These are phyloP conservation scores for Epizoanthus stellaris DNA, from an alignment of 92 coral and sea anemone genomes.

Conservation along the genomic window DNA sequence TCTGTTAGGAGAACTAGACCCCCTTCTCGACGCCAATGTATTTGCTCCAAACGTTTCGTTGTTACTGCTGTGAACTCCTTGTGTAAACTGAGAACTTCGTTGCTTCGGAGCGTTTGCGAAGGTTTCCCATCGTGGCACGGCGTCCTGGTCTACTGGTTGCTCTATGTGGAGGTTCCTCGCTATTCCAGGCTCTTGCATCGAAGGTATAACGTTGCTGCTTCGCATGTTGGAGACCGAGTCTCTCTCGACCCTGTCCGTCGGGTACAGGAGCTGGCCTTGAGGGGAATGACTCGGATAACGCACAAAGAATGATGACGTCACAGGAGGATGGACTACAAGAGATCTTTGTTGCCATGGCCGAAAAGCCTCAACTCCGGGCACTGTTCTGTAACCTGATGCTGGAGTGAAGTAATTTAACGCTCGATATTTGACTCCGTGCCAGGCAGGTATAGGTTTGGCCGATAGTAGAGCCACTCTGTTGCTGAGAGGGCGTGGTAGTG, in stretches of 20 bases:
- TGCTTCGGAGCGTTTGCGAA: neutral
- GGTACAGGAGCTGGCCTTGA: neutral
- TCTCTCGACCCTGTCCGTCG: conserved; percentile 35
- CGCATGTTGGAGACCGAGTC: conserved; percentile 34
- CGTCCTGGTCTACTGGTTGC: conserved; percentile 5
- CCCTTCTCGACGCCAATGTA: neutral
- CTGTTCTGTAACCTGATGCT: neutral
- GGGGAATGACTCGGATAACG: neutral
- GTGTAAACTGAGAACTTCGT: neutral
- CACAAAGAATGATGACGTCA: neutral
- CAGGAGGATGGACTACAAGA: neutral
- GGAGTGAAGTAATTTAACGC: neutral
- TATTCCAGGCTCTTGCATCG: conserved; percentile 2
- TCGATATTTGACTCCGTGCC: neutral
- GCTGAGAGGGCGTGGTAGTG: neutral
- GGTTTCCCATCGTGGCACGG: neutral
- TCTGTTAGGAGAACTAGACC: neutral
- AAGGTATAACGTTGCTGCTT: conserved; percentile 11
- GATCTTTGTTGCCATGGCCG: conserved; percentile 9
- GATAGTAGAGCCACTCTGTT: neutral
- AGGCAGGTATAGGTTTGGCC: neutral
- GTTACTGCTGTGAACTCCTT: neutral
- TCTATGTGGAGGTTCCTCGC: conserved; percentile 3
- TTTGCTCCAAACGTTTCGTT: neutral
- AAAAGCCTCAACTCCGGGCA: neutral